These are phyloP conservation scores for Coelopa pilipes DNA, from an alignment of 2,888 invertebrate genomes.

Conservation along the genomic window DNA sequence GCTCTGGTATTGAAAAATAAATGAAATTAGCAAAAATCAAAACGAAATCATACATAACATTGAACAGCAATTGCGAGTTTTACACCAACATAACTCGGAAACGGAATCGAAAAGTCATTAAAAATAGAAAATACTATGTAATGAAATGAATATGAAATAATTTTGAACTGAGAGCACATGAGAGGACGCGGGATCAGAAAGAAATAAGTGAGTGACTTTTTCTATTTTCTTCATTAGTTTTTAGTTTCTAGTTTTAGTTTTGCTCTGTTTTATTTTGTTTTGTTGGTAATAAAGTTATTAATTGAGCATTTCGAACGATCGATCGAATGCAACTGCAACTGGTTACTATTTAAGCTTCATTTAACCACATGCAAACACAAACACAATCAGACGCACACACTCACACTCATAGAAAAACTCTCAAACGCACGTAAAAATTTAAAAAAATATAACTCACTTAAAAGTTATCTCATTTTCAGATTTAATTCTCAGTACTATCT, in stretches of 20 bases:
- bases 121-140: no score
- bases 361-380: slow-evolving; percentile 9
- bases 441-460: slow-evolving; percentile 13
- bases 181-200: not conserved
- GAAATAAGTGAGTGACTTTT: not conserved
- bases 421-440: not conserved
- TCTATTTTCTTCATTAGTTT: not conserved
- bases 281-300: no score
- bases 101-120: not conserved
- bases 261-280: not conserved
- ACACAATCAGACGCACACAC: no score
- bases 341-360: slow-evolving; percentile 4
- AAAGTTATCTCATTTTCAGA: slow-evolving; percentile 5
- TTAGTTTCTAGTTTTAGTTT: not conserved
- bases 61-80: slow-evolving; percentile 21
- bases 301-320: no score
- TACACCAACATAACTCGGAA: slow-evolving; percentile 31
- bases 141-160: no score
- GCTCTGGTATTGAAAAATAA: slow-evolving; percentile 71
- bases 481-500: slow-evolving; percentile 15
- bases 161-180: slow-evolving; percentile 23
- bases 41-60: slow-evolving; percentile 40
- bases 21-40: slow-evolving; percentile 41
- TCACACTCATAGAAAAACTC: not conserved
- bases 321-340: not conserved